Base-by-base conservation (phyloP, 2,797 vertebrate species). In the Platalea minor region DNA sequence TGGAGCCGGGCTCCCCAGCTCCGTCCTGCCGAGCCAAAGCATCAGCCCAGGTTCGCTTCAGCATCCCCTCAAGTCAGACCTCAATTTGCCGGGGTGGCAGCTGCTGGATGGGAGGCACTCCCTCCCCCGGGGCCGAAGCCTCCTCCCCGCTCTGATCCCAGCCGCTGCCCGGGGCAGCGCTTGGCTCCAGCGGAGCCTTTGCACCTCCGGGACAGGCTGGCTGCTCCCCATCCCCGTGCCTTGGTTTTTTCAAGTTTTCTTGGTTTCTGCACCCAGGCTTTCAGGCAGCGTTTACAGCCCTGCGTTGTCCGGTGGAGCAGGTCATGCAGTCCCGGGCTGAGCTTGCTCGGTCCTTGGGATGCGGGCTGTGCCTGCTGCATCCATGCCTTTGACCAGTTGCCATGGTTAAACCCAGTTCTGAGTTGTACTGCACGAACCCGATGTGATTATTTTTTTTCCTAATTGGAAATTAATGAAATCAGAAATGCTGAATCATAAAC, bases 171-270 rank as follows among this genome's bases (percentile, higher is more conserved):
- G 48, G 5, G 84, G 54, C 70, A 56, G 35, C 56, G 39, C 53
- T 59, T 84, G 89, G 76, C 83, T 95, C 76, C 64, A 15, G 48
- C 46, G 37, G 43, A 88, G 72, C 67, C 46, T 81, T 90, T 84
- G 21, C 95, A 89, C 92, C 96, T 87, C 90, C 53, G 78, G 50
- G 73, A 65, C 53, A 39, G 45, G 37, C 96, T 65, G 81, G 37
- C 83, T 65, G 39, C 20, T 46, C 78, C 72, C 35, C 64, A 23
- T 20, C 64, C 64, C 83, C 33, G 17, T 84, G 89, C 77, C 53
- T 69, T 10, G 23, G 20, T 13, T 10, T 37, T 73, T 76, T 25
- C n/a, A 43, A 69, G 45, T 37, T 37, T 37, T 37, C 37, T 37
- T 37, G 37, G 37, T 37, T 37, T 8, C 41, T 64, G 64, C 37